Percentiles rank a stretch among this genome's conserved stretches.
Evolutionary conservation across 2,113 vertebrate genomes (phyloP).

Genomic region (Tricholaema leucomelas): DNA sequence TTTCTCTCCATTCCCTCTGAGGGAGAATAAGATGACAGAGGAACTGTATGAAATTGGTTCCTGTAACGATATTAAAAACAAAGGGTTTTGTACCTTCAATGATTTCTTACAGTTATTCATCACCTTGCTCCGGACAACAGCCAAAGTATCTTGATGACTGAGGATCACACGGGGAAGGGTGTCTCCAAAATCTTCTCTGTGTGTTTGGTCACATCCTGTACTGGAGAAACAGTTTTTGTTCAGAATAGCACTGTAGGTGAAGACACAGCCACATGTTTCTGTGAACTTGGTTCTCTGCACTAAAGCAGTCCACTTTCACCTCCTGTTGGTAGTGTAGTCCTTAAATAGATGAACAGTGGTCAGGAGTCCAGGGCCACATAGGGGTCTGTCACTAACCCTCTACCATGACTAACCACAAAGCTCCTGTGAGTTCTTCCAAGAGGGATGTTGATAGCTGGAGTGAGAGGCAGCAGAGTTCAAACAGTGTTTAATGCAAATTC

Average conservation of each 20-base stretch:
- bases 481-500: not conserved
- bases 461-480: not conserved
- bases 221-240: not conserved
- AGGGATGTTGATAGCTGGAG: not conserved
- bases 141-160: conserved; percentile 11
- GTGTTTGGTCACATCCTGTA: not conserved
- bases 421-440: not conserved
- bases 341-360: fast-evolving
- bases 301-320: not conserved
- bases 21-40: conserved; percentile 24
- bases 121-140: conserved; percentile 27
- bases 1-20: conserved; percentile 29
- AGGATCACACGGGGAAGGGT: not conserved
- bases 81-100: not conserved
- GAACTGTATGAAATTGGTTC: conserved; percentile 42
- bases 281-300: not conserved
- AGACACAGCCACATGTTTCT: not conserved
- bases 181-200: not conserved
- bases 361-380: not conserved
- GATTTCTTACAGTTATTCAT: conserved; percentile 14
- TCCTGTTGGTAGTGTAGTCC: not conserved
- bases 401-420: not conserved
- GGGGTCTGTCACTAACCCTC: not conserved
- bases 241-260: not conserved
- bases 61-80: conserved; percentile 53